Conservation (phyloP, 2,888 invertebrate species). For the Hydrotaea cyrtoneurina region DNA sequence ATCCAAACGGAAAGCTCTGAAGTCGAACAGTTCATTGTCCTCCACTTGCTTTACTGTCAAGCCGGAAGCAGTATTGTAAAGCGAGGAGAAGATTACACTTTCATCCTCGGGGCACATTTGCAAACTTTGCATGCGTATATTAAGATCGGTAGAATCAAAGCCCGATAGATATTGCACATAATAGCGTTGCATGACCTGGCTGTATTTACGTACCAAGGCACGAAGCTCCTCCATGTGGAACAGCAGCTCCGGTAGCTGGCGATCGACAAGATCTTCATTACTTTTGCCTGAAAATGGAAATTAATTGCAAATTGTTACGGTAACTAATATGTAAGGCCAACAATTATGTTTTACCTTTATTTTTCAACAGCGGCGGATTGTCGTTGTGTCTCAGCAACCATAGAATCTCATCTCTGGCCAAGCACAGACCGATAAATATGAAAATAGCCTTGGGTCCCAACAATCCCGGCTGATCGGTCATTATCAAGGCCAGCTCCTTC, state of each 20-base stretch:
- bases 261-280: slow-evolving; percentile 95
- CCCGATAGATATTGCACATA: slow-evolving; percentile 98
- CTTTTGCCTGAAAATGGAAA: slow-evolving; percentile 80
- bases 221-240: slow-evolving; percentile 99
- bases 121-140: slow-evolving; percentile 91
- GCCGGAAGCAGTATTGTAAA: slow-evolving; percentile 93
- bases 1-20: slow-evolving; percentile 95
- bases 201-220: slow-evolving; percentile 96
- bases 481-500: slow-evolving; percentile 95
- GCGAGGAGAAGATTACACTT: slow-evolving; percentile 94
- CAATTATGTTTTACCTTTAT: slow-evolving; percentile 83
- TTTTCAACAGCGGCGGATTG: slow-evolving; percentile 93
- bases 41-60: slow-evolving; percentile 97
- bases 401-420: slow-evolving; percentile 97
- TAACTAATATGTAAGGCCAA: too few species aligned
- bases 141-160: slow-evolving; percentile 96
- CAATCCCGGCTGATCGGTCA: slow-evolving; percentile 97
- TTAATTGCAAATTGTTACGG: too few species aligned
- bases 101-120: slow-evolving; percentile 96
- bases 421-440: slow-evolving; percentile 97
- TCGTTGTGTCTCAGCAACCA: slow-evolving; percentile 98
- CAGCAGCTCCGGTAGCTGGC: slow-evolving; percentile 97
- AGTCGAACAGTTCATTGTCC: slow-evolving; percentile 97
- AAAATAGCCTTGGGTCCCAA: slow-evolving; percentile 98
- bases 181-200: slow-evolving; percentile 97